Conservation (phyloP, 2,113 vertebrate species). For the Syrmaticus mikado region DNA sequence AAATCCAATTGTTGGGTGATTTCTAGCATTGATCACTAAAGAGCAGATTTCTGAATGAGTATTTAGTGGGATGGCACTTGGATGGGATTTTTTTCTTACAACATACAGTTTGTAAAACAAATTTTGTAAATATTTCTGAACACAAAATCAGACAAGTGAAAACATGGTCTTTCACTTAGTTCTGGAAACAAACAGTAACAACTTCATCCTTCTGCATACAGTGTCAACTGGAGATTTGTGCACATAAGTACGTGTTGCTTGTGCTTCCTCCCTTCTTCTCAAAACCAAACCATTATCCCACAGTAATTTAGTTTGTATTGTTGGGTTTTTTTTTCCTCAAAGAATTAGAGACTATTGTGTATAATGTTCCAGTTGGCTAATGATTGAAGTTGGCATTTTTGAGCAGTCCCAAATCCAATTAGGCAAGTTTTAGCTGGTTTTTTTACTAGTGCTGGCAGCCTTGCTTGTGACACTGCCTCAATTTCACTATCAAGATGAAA, state of each 20-base stretch:
- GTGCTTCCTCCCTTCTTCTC: background rate
- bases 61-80: background rate
- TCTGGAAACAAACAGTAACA: background rate
- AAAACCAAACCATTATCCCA: background rate
- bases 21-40: background rate
- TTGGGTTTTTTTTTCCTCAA: background rate
- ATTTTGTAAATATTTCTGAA: background rate
- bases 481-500: background rate
- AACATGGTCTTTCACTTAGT: background rate
- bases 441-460: background rate
- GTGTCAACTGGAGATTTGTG: background rate
- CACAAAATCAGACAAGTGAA: background rate
- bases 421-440: background rate
- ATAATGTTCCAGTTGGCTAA: background rate
- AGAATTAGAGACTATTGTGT: background rate
- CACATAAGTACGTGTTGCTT: accelerated
- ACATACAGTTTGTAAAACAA: background rate
- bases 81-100: background rate
- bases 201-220: background rate
- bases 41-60: background rate
- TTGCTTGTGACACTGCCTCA: background rate
- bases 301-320: background rate
- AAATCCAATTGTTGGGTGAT: background rate
- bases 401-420: background rate
- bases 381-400: background rate